phyloP scores from a whole-genome alignment of 2,797 vertebrate species.

The Diceros bicornis region DNA sequence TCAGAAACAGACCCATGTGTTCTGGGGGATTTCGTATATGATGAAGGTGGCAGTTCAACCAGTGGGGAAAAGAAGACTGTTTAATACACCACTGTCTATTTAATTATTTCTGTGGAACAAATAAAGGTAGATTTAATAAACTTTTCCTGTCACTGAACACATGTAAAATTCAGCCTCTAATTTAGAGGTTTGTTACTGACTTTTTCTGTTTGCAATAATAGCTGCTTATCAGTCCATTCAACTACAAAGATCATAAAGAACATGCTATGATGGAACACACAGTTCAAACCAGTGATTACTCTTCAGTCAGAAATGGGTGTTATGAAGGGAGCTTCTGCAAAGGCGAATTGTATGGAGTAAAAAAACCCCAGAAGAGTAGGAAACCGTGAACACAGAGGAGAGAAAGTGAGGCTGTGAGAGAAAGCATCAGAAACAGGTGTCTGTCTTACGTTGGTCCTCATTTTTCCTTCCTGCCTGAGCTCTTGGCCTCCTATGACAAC shows the following conservation, averaged over 20 bases:
- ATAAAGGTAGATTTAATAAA: not conserved
- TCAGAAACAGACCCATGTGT: fast-evolving
- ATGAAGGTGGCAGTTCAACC: fast-evolving
- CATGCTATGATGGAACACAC: fast-evolving
- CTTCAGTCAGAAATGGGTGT: not conserved
- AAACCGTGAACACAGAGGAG: fast-evolving
- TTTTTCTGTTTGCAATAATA: not conserved
- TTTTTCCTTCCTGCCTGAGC: fast-evolving
- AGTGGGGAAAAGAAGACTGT: no score
- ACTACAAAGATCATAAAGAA: not conserved
- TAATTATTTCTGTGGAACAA: not conserved
- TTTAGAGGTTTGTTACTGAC: not conserved
- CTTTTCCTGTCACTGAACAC: not conserved
- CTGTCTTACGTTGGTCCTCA: fast-evolving
- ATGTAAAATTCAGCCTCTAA: not conserved
- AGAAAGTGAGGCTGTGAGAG: fast-evolving
- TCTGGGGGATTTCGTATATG: fast-evolving
- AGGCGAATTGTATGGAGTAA: not conserved
- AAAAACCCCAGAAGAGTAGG: not conserved
- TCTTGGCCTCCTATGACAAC: fast-evolving
- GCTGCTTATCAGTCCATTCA: not conserved
- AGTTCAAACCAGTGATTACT: not conserved
- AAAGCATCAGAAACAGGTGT: fast-evolving
- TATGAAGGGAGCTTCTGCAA: not conserved
- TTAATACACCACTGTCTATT: fast-evolving